Evolutionary conservation across 1,140 invertebrate genomes (phyloP).

Genomic region (Pomacea maculata): DNA sequence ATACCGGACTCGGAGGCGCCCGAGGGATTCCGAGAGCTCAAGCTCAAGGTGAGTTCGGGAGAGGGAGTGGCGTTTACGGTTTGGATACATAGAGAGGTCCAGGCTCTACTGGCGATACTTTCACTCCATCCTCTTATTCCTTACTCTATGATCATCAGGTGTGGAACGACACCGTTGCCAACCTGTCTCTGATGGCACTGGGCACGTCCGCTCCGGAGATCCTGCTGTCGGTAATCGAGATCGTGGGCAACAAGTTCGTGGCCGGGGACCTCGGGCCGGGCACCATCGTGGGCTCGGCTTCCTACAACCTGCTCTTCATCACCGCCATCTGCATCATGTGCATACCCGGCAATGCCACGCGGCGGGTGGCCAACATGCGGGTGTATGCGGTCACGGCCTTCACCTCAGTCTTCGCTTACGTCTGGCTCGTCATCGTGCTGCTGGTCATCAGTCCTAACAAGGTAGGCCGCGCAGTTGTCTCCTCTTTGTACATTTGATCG

Average conservation of each 20-base stretch:
- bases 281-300: slow-evolving; percentile 77
- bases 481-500: too few species aligned
- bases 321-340: slow-evolving; percentile 71
- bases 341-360: slow-evolving; percentile 69
- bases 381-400: slow-evolving; percentile 31
- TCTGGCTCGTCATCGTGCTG: slow-evolving; percentile 74
- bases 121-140: neutral
- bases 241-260: slow-evolving; percentile 68
- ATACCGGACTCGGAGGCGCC: slow-evolving; percentile 51
- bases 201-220: slow-evolving; percentile 77
- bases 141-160: slow-evolving; percentile 38
- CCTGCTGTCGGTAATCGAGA: slow-evolving; percentile 73
- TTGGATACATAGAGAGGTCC: too few species aligned
- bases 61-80: too few species aligned
- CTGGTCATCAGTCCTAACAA: slow-evolving; percentile 63
- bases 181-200: slow-evolving; percentile 75
- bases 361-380: slow-evolving; percentile 69
- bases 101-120: slow-evolving; percentile 41
- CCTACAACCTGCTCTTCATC: slow-evolving; percentile 75
- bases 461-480: slow-evolving; percentile 20
- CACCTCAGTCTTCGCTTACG: slow-evolving; percentile 71
- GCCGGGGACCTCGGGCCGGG: slow-evolving; percentile 74
- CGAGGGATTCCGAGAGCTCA: slow-evolving; percentile 48
- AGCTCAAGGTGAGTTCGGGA: slow-evolving; percentile 42
- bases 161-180: slow-evolving; percentile 78